phyloP scores from a whole-genome alignment of 1,140 invertebrate species.

The Diachasma alloeum region DNA sequence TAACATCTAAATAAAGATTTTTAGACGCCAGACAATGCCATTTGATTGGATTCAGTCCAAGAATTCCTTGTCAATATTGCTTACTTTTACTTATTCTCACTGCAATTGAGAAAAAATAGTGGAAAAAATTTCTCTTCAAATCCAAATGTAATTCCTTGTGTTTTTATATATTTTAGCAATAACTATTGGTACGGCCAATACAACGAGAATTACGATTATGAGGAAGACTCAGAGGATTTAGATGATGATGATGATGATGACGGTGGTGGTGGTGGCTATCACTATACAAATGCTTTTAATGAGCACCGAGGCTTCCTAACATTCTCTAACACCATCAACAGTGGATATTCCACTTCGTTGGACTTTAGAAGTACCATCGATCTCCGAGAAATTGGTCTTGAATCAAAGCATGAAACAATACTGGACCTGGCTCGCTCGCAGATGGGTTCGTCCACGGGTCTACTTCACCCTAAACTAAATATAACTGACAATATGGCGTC shows the following conservation, averaged over 20 bases:
- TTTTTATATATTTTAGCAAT: neutral
- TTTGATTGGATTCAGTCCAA: neutral
- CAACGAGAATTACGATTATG: slow-evolving; percentile 41
- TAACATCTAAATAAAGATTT: neutral
- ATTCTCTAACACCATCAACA: slow-evolving; percentile 38
- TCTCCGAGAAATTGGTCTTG: slow-evolving; percentile 60
- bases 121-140: neutral
- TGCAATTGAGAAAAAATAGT: neutral
- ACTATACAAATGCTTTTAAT: slow-evolving; percentile 40
- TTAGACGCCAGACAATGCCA: neutral
- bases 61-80: neutral
- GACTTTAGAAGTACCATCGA: slow-evolving; percentile 61
- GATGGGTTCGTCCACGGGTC: slow-evolving; percentile 39
- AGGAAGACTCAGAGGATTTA: slow-evolving; percentile 47
- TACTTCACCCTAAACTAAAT: slow-evolving; percentile 55
- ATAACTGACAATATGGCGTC: slow-evolving; percentile 42
- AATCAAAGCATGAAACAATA: slow-evolving; percentile 51
- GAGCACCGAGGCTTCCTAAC: neutral
- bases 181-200: slow-evolving; percentile 7
- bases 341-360: slow-evolving; percentile 50
- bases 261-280: slow-evolving; percentile 40
- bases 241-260: slow-evolving; percentile 48
- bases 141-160: neutral
- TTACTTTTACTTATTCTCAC: no score
- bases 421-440: slow-evolving; percentile 46